Base-by-base conservation (phyloP, 2,113 vertebrate species). In the Ictalurus punctatus region DNA sequence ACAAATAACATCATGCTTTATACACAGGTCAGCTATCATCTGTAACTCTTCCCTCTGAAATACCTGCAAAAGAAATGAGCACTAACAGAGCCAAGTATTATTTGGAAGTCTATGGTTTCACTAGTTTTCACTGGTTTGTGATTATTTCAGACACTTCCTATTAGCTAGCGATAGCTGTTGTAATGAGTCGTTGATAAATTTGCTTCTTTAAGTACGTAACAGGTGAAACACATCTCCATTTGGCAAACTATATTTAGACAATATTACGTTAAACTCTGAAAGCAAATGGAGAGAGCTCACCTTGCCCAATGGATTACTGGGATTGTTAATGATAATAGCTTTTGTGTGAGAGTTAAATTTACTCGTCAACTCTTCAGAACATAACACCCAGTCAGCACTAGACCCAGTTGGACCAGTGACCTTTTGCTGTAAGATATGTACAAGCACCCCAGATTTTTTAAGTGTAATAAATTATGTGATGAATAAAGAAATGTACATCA, bases 251-350 rank as follows among this genome's bases (percentile, higher is more conserved):
- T 44, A 44, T 78, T 48, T 23, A 10, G 7, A 48, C 23, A n/a
- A 52, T 0, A 74, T 37, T 34, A 54, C 1, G 12, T 54, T 54
- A 48, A 48, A 44, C 4, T 48, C 54, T 61, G 34, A 5, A 69
- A 54, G n/a, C 9, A 54, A 56, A 73, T 25, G 8, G 40, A 48
- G 40, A 52, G 59, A 48, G 48, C 76, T 94, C 93, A 99, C 98
- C 96, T 99, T 99, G 86, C 98, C 98, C 87, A 98, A 79, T 1
- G 98, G 98, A 92, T 99, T 99, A 95, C 97, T 98, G 85, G 98
- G 98, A 1, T 97, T 97, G 92, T 99, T 99, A 88, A 99, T 94
- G n/a, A 99, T 92, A 0, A 99, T 94, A 83, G 95, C 96, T 95
- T 99, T 99, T 67, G 98, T 99, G 54, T 82, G 92, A 27, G 95